Evolutionary conservation across 2,797 vertebrate species (phyloP), one percentile per base, ranked within the genome.

Genomic region (Urosaurus nigricauda): DNA sequence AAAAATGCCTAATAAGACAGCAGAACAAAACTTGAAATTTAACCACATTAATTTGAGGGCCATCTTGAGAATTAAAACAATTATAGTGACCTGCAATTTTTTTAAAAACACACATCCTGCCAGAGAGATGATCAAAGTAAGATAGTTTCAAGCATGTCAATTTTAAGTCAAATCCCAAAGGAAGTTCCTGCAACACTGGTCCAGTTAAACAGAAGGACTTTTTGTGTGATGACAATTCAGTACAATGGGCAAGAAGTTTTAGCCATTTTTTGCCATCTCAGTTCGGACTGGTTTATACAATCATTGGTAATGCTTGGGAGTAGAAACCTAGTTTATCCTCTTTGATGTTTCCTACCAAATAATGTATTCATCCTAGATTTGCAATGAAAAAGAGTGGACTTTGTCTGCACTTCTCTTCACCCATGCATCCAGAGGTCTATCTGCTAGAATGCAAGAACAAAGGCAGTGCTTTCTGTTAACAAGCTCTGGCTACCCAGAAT

Each of bases 51-150:
- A 58, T 92, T 92, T 83, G 85, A 47, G 73, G 65, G 90, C 84
- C 90, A 80, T 71, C 88, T 56, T 93, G 75, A 75, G 87, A 94
- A 94, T 93, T 47, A 93, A 92, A 94, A 94, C 93, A 87, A 58
- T 82, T 65, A 82, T 70, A 95, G 90, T 1, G 26, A 88, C 91
- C 32, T 70, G 73, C 51, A 24, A 0, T 91, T 92, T 93, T 24
- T 3, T 35, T n/a, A n/a, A 92, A 95, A 95, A 95, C 94, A 93
- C 94, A 93, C 94, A 93, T 68, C 80, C 90, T 91, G 90, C 37
- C 19, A 5, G 86, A 91, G 1, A 5, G 88, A 87, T 89, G 86
- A 88, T 9, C 77, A 73, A 73, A 82, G 78, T n/a, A 60, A 51
- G 84, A 91, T 82, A 68, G 88, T 92, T 5, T 89, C 85, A 75